Evolutionary conservation across 2,888 invertebrate species (phyloP).

Genomic region (Drosophila acutilabella): DNA sequence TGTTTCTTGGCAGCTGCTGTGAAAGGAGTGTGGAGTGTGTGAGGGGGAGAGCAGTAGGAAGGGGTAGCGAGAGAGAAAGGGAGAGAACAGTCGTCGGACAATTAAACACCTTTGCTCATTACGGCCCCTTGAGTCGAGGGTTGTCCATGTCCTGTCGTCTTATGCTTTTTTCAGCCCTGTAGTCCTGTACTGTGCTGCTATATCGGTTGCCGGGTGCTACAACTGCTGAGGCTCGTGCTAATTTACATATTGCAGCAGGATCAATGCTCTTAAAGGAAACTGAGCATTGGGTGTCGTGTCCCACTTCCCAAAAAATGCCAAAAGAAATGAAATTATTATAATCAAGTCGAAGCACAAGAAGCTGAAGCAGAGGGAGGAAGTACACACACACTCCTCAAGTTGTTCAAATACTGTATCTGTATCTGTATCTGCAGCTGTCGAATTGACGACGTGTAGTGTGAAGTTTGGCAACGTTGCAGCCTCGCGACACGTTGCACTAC

Average conservation of each 20-base stretch:
- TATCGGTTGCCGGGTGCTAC: constrained; percentile 15
- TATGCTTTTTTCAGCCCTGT: too few relatives aligned
- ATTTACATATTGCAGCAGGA: constrained; percentile 74
- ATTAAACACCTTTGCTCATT: constrained; percentile 79
- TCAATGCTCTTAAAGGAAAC: constrained; percentile 37
- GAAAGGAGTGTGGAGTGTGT: too few relatives aligned
- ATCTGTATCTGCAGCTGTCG: constrained; percentile 57
- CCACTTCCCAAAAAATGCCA: constrained; percentile 47
- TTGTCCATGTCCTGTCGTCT: constrained; percentile 34
- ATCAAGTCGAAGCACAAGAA: constrained; percentile 46
- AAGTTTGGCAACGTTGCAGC: constrained; percentile 45
- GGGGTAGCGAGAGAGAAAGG: not conserved
- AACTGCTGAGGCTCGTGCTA: constrained; percentile 51
- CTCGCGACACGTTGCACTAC: not conserved
- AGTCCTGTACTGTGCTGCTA: constrained; percentile 2
- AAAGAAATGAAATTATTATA: constrained; percentile 63
- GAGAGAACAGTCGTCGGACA: constrained; percentile 52
- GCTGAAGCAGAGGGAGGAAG: not conserved
- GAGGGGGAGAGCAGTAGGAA: not conserved
- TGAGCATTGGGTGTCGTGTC: constrained; percentile 53
- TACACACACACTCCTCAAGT: too few relatives aligned
- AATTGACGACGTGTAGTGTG: constrained; percentile 19
- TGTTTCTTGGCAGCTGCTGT: not conserved
- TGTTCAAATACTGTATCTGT: not conserved
- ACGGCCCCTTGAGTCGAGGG: constrained; percentile 48